Evolutionary conservation across 2,888 invertebrate genomes (phyloP), one percentile per base, ranked within the genome.

Genomic region (Nomada flava): DNA sequence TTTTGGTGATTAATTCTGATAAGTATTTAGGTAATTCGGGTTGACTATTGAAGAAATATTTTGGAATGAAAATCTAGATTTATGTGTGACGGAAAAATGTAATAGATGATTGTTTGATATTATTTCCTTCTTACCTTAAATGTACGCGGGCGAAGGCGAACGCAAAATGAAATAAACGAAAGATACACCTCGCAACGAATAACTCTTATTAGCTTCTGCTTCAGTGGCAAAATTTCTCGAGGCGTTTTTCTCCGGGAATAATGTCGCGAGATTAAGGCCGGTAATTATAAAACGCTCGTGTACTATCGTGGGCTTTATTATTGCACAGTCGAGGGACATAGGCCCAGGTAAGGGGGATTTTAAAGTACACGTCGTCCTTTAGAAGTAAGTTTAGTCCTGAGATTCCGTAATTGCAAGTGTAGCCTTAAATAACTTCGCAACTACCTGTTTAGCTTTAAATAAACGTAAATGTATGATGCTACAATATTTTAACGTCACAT

Each of bases 241-340:
- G 9, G 29, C n/a, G 64, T 47, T 47, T 71, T 52, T 62, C 53
- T n/a, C 20, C 29, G 4, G 65, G 36, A 67, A 67, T 62, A 74
- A 77, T 59, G 60, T 20, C 11, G 36, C 60, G 75, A 55, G 67
- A 75, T 77, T 67, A 75, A 77, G 67, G 23, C 53, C 20, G 44
- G 67, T 65, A 74, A 74, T 62, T 67, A 62, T 15, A 62, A 75
- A 60, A 20, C 47, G 18, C 23, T 23, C 53, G 67, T 52, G 67
- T 44, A 64, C 44, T 72, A 72, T 72, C 44, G 64, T 15, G 55
- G 29, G 26, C 44, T 72, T 72, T 72, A 72, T 64, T 64, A 36
- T 44, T 64, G 64, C 10, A 11, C 44, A 26, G 50, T 44, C 20
- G 15, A 20, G n/a, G 13, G 23, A 29, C 64, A 26, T 64, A 72